These are phyloP conservation scores for Muntiacus muntjak DNA, from an alignment of 2,113 vertebrate genomes.

Conservation along the genomic window DNA sequence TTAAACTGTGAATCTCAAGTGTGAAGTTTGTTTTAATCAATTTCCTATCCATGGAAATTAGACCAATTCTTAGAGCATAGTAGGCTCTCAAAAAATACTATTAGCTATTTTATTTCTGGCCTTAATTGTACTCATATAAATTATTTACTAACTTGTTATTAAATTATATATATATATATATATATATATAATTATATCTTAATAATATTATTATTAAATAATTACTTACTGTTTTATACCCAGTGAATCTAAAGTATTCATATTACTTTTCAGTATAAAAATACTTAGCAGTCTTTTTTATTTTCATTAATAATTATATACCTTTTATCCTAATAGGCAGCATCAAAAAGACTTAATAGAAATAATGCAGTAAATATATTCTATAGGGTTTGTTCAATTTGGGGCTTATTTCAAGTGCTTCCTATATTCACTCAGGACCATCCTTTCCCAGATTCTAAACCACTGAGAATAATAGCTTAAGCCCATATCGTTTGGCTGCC, in stretches of 20 bases:
- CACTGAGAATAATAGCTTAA: not conserved
- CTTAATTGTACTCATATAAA: not conserved
- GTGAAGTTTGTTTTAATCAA: not conserved
- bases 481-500: not conserved
- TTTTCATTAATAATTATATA: not conserved
- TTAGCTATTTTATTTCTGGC: not conserved
- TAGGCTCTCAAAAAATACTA: not conserved
- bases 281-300: not conserved
- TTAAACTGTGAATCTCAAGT: not conserved
- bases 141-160: not conserved
- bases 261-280: not conserved
- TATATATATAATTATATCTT: not conserved
- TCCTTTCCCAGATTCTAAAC: not conserved
- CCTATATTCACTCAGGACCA: not conserved
- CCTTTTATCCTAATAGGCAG: not conserved
- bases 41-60: not conserved
- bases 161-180: not conserved
- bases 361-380: not conserved
- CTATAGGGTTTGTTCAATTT: not conserved
- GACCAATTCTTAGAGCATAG: not conserved
- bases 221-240: not conserved
- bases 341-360: not conserved
- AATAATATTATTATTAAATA: not conserved
- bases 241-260: not conserved
- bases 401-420: not conserved